phyloP scores from a whole-genome alignment of 2,113 vertebrate genomes.

The Planiliza haematocheilus region DNA sequence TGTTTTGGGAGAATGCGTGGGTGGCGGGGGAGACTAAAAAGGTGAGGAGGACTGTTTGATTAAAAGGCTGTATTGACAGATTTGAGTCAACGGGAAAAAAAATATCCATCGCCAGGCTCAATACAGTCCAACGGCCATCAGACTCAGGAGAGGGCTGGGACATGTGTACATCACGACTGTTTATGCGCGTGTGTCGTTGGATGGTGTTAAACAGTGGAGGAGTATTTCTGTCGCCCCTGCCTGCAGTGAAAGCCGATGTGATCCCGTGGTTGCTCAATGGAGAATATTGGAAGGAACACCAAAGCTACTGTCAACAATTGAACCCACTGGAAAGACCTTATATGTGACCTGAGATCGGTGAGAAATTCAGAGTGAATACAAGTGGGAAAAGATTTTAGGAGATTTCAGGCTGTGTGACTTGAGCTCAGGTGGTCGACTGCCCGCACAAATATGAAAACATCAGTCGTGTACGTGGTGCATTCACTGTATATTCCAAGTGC shows the following conservation, averaged over 20 bases:
- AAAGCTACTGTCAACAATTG: conserved; percentile 62
- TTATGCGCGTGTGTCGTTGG: conserved; percentile 54
- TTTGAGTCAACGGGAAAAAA: conserved; percentile 58
- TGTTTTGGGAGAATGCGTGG: conserved; percentile 52
- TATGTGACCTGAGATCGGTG: conserved; percentile 40
- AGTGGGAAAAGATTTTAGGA: conserved; percentile 21
- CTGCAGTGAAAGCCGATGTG: conserved; percentile 70
- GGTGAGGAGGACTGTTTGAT: conserved; percentile 48
- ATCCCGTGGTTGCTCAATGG: conserved; percentile 65
- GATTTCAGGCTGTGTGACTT: conserved; percentile 28
- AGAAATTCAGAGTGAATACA: conserved; percentile 18
- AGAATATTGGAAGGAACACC: conserved; percentile 61
- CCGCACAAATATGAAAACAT: conserved; percentile 4
- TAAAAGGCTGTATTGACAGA: conserved; percentile 59
- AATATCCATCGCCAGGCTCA: conserved; percentile 40
- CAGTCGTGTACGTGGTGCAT: background rate
- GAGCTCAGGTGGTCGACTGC: conserved; percentile 3
- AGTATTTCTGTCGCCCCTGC: conserved; percentile 54
- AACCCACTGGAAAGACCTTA: conserved; percentile 49
- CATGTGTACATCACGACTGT: conserved; percentile 30
- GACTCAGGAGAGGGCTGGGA: background rate
- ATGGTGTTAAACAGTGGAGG: conserved; percentile 53
- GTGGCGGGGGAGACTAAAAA: conserved; percentile 24
- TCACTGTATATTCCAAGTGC: background rate
- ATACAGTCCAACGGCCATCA: conserved; percentile 29